Evolutionary conservation across 1,140 invertebrate genomes (phyloP).

Genomic region (Mya arenaria): DNA sequence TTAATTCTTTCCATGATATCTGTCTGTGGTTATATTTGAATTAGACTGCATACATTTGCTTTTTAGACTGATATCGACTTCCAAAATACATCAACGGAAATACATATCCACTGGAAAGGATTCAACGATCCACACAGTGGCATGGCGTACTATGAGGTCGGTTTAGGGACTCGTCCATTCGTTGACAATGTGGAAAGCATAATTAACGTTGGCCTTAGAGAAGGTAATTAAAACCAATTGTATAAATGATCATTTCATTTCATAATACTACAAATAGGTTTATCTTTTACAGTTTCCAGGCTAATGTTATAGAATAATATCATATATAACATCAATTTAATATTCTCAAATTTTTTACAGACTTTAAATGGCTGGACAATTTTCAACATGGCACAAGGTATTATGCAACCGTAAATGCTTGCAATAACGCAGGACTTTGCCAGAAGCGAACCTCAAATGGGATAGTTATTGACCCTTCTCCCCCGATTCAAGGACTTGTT

Average conservation of each 20-base stretch:
- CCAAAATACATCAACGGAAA: background rate
- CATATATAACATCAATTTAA: background rate
- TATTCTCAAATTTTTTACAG: background rate
- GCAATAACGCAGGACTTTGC: conserved; percentile 57
- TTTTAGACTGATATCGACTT: conserved; percentile 37
- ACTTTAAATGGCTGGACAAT: conserved; percentile 27
- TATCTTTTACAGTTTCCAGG: background rate
- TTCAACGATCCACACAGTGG: conserved; percentile 64
- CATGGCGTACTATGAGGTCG: conserved; percentile 54
- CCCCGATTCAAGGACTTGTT: conserved; percentile 51
- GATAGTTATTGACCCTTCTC: conserved; percentile 52
- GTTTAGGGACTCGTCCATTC: conserved; percentile 44
- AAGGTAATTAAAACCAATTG: conserved; percentile 34
- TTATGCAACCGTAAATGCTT: conserved; percentile 58
- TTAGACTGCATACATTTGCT: too few relatives aligned
- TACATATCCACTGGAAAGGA: conserved; percentile 57
- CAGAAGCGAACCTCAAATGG: conserved; percentile 43
- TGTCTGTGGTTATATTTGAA: too few relatives aligned
- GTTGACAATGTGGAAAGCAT: conserved; percentile 17
- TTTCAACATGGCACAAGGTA: conserved; percentile 42
- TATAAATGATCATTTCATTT: background rate
- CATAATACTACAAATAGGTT: background rate
- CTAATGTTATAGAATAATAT: background rate
- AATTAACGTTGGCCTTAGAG: conserved; percentile 47
- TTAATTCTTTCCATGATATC: too few relatives aligned